These are phyloP conservation scores for Cryptotermes secundus DNA, from an alignment of 1,140 invertebrate genomes.

Conservation along the genomic window DNA sequence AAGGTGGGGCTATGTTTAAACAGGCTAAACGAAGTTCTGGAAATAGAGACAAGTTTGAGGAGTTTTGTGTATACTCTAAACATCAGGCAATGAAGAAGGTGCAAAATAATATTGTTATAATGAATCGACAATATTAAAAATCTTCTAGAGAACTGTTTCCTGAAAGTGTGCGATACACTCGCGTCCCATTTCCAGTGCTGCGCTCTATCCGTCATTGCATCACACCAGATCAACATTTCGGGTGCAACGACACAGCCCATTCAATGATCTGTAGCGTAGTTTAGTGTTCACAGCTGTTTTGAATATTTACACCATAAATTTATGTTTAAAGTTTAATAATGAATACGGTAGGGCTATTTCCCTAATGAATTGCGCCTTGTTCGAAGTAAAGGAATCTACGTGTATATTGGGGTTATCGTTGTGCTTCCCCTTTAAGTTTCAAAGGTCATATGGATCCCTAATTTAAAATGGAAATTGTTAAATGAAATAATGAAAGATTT, in stretches of 20 bases:
- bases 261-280: background rate
- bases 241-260: background rate
- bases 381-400: background rate
- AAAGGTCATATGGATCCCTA: background rate
- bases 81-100: no score
- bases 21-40: no score
- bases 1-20: no score
- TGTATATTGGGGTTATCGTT: background rate
- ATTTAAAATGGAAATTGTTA: constrained; percentile 23
- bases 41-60: no score
- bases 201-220: no score
- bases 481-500: background rate
- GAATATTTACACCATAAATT: background rate
- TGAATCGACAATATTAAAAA: no score
- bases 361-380: background rate
- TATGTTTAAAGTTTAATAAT: background rate
- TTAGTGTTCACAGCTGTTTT: background rate
- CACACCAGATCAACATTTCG: no score
- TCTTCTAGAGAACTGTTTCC: no score
- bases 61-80: no score
- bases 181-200: no score
- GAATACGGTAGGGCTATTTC: background rate
- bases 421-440: background rate
- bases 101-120: no score
- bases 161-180: no score